phyloP scores from a whole-genome alignment of 2,797 vertebrate genomes.

The Ataeniobius toweri region DNA sequence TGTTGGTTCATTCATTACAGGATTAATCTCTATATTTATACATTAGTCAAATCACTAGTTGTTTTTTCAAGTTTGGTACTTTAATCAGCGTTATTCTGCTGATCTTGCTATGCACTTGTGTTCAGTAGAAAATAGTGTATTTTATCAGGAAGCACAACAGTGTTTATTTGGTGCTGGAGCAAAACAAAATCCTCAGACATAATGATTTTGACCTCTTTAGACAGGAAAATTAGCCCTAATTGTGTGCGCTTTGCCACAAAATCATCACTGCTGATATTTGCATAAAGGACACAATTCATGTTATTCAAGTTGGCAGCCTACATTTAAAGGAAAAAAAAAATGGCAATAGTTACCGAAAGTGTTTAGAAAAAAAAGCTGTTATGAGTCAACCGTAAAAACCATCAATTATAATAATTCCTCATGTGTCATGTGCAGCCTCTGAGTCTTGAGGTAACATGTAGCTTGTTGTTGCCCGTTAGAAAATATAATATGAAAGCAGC shows the following conservation, averaged over 20 bases:
- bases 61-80: constrained; percentile 14
- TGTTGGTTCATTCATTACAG: constrained; percentile 34
- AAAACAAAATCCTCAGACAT: constrained; percentile 2
- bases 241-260: constrained; percentile 16
- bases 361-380: neutral
- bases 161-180: neutral
- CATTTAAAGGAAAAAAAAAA: constrained; percentile 4
- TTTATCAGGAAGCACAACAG: neutral
- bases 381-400: constrained; percentile 28
- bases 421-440: neutral
- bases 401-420: constrained; percentile 22
- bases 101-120: neutral
- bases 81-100: constrained; percentile 1
- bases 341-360: neutral
- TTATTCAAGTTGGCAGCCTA: constrained; percentile 21
- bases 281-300: constrained; percentile 14
- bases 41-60: constrained; percentile 13
- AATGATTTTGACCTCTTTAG: constrained; percentile 36
- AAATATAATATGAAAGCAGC: neutral
- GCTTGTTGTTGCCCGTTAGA: constrained; percentile 6
- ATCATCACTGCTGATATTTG: constrained; percentile 25
- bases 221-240: constrained; percentile 14
- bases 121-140: neutral
- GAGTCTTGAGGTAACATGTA: constrained; percentile 25
- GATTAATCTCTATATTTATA: constrained; percentile 32